These are phyloP conservation scores for Zaprionus tsacasi DNA, from an alignment of 1,140 invertebrate genomes.

Conservation along the genomic window DNA sequence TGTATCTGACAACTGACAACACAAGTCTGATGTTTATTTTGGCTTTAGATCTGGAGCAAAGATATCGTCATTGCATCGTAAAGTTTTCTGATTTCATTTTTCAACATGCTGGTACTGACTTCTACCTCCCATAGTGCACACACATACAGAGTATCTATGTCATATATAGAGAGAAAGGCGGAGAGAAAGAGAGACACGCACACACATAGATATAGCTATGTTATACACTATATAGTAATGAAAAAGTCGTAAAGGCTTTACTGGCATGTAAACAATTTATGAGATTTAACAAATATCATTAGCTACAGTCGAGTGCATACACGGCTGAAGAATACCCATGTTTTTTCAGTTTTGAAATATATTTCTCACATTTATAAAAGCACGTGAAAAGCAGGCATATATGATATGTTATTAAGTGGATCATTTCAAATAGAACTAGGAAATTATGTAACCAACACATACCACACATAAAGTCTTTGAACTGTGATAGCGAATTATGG, in stretches of 20 bases:
- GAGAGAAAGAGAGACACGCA: background rate
- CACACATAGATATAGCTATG: background rate
- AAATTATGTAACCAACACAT: background rate
- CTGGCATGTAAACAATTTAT: background rate
- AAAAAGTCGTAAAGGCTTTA: too few relatives aligned
- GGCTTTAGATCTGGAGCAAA: conserved; percentile 38
- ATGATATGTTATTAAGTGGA: background rate
- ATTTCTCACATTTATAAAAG: background rate
- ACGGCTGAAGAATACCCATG: background rate
- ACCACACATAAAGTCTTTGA: conserved; percentile 4
- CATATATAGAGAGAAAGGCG: background rate
- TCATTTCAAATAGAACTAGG: background rate
- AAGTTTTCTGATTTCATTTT: conserved; percentile 47
- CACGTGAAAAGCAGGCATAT: background rate
- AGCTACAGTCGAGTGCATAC: conserved; percentile 3
- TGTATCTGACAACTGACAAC: conserved; percentile 6
- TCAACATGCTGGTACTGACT: background rate
- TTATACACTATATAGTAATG: background rate
- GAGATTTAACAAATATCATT: conserved; percentile 3
- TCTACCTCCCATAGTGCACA: conserved; percentile 17
- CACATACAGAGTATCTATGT: background rate
- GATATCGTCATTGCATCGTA: conserved; percentile 24
- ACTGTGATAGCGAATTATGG: conserved; percentile 9
- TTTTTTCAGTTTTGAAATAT: background rate
- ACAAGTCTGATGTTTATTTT: conserved; percentile 9